Evolutionary conservation across 35 echinoderm and acorn worm genomes (phyloP).

Genomic region (Apostichopus japonicus): DNA sequence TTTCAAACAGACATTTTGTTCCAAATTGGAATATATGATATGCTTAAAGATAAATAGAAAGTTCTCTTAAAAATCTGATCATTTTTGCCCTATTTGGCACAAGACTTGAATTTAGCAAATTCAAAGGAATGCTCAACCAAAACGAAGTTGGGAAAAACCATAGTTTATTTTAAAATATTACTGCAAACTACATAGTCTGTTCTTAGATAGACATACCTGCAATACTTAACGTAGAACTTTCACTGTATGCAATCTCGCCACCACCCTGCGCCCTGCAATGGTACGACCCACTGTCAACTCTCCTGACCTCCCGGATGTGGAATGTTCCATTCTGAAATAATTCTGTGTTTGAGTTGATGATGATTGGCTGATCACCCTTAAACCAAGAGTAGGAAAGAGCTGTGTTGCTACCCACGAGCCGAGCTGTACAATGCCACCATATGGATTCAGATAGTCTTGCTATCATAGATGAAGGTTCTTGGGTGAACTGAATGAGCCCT

Average conservation of each 20-base stretch:
- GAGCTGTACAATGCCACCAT: constrained; percentile 57
- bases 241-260: constrained; percentile 28
- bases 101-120: no score
- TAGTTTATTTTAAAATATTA: no score
- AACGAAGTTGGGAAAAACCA: no score
- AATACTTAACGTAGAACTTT: constrained; percentile 36
- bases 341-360: constrained; percentile 23
- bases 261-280: constrained; percentile 43
- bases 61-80: no score
- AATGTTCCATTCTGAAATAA: constrained; percentile 59
- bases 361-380: constrained; percentile 4
- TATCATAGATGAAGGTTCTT: constrained; percentile 36
- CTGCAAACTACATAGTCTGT: no score
- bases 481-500: constrained; percentile 47
- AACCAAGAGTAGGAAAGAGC: constrained; percentile 34
- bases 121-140: no score
- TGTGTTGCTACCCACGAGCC: neutral
- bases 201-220: no score
- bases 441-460: constrained; percentile 18
- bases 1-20: no score
- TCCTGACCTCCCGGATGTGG: constrained; percentile 28
- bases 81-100: no score
- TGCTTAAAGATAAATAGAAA: no score
- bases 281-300: constrained; percentile 38
- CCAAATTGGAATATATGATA: no score